phyloP scores from a whole-genome alignment of 37 sponge, comb jelly and placozoan species.

The Chondrilla cf. caribensis region DNA sequence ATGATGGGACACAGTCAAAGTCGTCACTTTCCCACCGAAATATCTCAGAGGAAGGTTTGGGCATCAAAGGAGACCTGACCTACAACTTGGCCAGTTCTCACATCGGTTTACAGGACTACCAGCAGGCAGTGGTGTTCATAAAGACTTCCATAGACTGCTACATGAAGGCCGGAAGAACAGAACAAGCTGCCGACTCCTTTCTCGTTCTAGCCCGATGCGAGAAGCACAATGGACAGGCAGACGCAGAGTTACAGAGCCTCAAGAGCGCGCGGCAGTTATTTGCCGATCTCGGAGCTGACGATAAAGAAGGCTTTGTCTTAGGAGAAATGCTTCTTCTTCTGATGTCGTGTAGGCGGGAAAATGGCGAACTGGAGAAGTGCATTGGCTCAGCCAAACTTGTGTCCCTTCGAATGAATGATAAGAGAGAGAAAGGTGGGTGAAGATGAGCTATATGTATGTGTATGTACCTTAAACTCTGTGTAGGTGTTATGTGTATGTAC shows the following conservation, averaged over 20 bases:
- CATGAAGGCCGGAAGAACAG: constrained; percentile 25
- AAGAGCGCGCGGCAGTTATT: constrained; percentile 47
- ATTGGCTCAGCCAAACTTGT: constrained; percentile 51
- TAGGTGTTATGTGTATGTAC: too few species aligned
- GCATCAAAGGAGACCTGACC: constrained; percentile 1
- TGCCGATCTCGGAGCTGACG: constrained; percentile 30
- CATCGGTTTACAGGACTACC: constrained; percentile 35
- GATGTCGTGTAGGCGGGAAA: not conserved
- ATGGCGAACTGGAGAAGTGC: constrained; percentile 31
- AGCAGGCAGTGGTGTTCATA: constrained; percentile 15
- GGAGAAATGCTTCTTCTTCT: constrained; percentile 50
- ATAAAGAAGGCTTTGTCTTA: constrained; percentile 38
- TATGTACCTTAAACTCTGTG: too few species aligned
- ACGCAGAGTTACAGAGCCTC: constrained; percentile 38
- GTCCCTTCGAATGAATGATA: constrained; percentile 28
- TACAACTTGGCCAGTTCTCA: not conserved
- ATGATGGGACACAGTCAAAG: not conserved
- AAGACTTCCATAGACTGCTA: constrained; percentile 41
- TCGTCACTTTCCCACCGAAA: not conserved
- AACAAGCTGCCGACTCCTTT: constrained; percentile 39
- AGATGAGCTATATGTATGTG: not conserved
- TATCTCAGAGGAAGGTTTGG: not conserved
- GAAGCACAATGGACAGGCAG: constrained; percentile 8
- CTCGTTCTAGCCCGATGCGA: constrained; percentile 35
- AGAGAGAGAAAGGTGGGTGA: constrained; percentile 32